phyloP scores from a whole-genome alignment of 2,113 vertebrate genomes.

The Gallinago jamesoni region DNA sequence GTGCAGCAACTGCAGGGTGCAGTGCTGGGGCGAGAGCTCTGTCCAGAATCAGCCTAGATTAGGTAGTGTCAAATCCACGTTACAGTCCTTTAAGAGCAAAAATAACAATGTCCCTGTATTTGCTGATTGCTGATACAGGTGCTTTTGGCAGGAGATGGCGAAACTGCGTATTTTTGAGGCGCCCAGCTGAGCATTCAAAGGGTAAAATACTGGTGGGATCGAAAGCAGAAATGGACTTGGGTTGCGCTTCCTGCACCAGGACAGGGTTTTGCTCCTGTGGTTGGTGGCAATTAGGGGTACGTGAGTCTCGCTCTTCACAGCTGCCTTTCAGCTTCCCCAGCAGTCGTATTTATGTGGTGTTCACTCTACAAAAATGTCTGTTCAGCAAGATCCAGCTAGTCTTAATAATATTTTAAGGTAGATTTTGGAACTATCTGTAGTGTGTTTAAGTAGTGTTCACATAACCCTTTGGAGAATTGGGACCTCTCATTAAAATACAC shows the following conservation, averaged over 20 bases:
- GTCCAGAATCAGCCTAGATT: not conserved
- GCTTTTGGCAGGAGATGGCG: not conserved
- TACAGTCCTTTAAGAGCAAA: not conserved
- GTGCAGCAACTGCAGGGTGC: not conserved
- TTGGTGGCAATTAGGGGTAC: not conserved
- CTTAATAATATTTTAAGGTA: not conserved
- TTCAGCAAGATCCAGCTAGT: not conserved
- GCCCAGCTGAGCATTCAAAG: not conserved
- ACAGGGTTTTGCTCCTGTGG: not conserved
- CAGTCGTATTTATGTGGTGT: not conserved
- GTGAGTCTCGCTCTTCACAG: not conserved
- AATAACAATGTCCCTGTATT: not conserved
- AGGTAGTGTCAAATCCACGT: not conserved
- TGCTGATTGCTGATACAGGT: accelerated
- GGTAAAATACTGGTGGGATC: not conserved
- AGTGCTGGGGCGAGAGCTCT: not conserved
- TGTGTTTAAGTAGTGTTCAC: not conserved
- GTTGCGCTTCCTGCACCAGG: accelerated
- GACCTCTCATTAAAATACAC: not conserved
- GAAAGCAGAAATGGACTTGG: not conserved
- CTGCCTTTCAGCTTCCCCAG: not conserved
- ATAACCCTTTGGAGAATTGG: not conserved
- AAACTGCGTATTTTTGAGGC: not conserved
- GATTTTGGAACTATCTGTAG: not conserved
- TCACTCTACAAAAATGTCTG: not conserved